A percentile compares a stretch with the other conserved stretches of the same genome.
Conservation (phyloP, 1,140 invertebrate species). For the Brachionus koreanus region DNA sequence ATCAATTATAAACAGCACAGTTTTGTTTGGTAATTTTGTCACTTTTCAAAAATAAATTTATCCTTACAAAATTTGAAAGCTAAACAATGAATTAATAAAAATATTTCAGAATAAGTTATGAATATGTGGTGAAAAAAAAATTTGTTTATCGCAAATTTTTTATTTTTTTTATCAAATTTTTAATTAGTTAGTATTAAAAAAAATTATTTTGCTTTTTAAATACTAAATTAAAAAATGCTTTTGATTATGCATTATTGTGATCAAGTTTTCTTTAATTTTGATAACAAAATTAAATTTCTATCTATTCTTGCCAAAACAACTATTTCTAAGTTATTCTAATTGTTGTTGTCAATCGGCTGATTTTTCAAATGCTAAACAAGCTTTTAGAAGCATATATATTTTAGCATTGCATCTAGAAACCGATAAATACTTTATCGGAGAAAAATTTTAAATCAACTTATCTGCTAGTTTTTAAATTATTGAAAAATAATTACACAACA, state of each 20-base stretch:
- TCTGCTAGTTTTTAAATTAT: too few relatives aligned
- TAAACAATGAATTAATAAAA: too few relatives aligned
- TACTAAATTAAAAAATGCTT: neutral
- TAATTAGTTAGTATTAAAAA: neutral
- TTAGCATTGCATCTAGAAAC: too few relatives aligned
- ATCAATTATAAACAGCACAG: neutral
- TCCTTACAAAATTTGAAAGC: too few relatives aligned
- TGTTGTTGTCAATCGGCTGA: neutral
- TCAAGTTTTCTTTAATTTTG: neutral
- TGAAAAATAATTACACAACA: too few relatives aligned
- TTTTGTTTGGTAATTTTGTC: neutral
- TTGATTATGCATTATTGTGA: neutral
- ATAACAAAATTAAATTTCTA: neutral
- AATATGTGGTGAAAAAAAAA: neutral
- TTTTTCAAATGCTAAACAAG: neutral
- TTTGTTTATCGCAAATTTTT: neutral
- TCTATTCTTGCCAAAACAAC: neutral
- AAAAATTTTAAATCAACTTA: too few relatives aligned
- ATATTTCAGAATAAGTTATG: neutral
- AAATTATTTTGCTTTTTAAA: neutral
- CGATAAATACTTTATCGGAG: too few relatives aligned
- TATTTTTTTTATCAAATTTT: neutral
- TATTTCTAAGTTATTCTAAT: neutral
- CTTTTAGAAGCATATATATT: too few relatives aligned
- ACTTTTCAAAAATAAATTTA: too few relatives aligned